phyloP scores from a whole-genome alignment of 2,797 vertebrate species.

The Syndactyla subalaris region DNA sequence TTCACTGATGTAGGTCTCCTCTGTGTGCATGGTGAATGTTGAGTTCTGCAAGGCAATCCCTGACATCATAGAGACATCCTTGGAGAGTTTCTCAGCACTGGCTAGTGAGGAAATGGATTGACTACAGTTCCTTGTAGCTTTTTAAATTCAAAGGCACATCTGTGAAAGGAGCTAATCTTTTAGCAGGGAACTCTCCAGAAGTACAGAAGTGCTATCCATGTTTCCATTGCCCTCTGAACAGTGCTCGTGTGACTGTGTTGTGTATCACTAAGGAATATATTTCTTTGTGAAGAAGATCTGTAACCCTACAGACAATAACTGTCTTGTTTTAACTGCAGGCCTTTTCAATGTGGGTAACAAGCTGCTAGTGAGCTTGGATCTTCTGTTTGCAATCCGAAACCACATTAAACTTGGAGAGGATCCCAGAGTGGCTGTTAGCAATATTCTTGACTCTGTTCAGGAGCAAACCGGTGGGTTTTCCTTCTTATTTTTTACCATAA shows the following conservation, averaged over 20 bases:
- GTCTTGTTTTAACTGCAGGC: conserved; percentile 78
- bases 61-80: neutral
- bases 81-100: neutral
- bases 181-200: neutral
- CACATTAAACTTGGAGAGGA: conserved; percentile 88
- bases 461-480: conserved; percentile 75
- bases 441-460: conserved; percentile 80
- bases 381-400: conserved; percentile 90
- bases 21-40: neutral
- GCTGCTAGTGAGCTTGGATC: conserved; percentile 93
- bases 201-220: neutral
- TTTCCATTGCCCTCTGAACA: neutral
- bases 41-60: neutral
- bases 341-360: conserved; percentile 97
- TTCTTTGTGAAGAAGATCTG: neutral
- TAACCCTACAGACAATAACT: neutral
- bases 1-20: neutral
- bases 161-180: neutral
- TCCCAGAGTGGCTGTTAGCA: conserved; percentile 80
- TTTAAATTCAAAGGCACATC: neutral
- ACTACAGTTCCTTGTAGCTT: neutral
- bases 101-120: neutral
- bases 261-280: neutral
- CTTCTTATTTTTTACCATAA: neutral
- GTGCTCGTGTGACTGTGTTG: accelerated